Percentiles rank a stretch among this genome's conserved stretches.
Evolutionary conservation across 2,113 vertebrate species (phyloP).

Genomic region (Callaeas wilsoni): DNA sequence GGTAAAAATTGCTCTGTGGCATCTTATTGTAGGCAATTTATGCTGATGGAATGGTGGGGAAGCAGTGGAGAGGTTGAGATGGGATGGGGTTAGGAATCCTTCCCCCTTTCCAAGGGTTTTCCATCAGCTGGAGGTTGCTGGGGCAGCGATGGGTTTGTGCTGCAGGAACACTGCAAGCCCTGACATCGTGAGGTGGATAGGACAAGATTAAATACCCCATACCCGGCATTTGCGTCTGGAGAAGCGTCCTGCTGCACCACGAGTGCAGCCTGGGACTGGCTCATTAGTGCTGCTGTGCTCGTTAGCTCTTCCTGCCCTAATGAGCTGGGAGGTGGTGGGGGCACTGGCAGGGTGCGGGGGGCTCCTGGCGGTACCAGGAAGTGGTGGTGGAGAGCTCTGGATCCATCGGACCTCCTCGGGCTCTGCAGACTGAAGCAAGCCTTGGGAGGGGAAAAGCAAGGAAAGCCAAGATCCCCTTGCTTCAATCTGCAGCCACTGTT

Average conservation of each 20-base stretch:
- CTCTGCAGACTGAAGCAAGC: neutral
- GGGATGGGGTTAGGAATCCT: neutral
- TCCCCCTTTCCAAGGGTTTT: neutral
- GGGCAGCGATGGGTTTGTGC: neutral
- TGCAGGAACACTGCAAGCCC: neutral
- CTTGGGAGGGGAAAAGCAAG: neutral
- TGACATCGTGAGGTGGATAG: rapidly evolving
- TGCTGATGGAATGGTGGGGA: neutral
- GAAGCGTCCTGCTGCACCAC: rapidly evolving
- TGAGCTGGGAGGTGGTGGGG: neutral
- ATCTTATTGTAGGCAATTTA: rapidly evolving
- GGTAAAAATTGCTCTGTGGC: neutral
- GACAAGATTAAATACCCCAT: neutral
- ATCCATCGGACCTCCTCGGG: rapidly evolving
- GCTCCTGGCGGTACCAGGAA: neutral
- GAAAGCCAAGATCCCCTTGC: neutral
- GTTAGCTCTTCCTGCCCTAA: neutral
- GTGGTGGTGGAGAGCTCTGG: neutral
- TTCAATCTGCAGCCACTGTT: rapidly evolving
- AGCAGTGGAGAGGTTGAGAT: neutral
- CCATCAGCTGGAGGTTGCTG: rapidly evolving
- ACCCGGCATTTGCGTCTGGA: rapidly evolving
- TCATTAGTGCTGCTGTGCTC: rapidly evolving
- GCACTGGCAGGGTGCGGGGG: neutral
- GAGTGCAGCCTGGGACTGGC: too few species aligned